phyloP scores from a whole-genome alignment of 2,113 vertebrate species.

The Cavia porcellus region DNA sequence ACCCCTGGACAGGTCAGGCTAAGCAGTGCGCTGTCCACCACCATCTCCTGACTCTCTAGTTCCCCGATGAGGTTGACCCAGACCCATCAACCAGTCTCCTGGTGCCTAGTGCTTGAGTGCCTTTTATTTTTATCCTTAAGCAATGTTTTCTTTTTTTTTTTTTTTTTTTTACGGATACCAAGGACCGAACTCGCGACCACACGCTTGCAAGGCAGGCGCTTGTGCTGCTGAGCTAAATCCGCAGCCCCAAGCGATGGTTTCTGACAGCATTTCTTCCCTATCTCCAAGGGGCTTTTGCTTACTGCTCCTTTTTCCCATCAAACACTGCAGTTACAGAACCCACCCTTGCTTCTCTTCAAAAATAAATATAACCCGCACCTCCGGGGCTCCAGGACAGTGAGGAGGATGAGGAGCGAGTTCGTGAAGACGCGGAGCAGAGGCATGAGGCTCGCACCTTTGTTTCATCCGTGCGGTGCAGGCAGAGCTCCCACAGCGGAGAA shows the following conservation, averaged over 20 bases:
- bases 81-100: background rate
- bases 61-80: too few species aligned
- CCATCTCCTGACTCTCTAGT: too few species aligned
- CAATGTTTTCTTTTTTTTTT: background rate
- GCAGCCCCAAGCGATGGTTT: too few species aligned
- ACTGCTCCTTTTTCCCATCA: background rate
- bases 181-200: too few species aligned
- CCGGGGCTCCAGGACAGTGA: background rate
- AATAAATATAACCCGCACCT: background rate
- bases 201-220: too few species aligned
- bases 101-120: background rate
- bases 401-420: background rate
- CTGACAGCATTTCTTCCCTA: background rate
- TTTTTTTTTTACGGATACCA: too few species aligned
- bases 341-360: background rate
- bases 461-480: background rate
- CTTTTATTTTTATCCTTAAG: background rate
- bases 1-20: too few species aligned
- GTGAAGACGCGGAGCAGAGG: background rate
- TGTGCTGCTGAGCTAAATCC: too few species aligned
- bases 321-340: background rate
- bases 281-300: background rate
- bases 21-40: too few species aligned
- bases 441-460: background rate
- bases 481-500: background rate